Base-by-base conservation (phyloP, 2,888 invertebrate species). In the Metellina segmentata region DNA sequence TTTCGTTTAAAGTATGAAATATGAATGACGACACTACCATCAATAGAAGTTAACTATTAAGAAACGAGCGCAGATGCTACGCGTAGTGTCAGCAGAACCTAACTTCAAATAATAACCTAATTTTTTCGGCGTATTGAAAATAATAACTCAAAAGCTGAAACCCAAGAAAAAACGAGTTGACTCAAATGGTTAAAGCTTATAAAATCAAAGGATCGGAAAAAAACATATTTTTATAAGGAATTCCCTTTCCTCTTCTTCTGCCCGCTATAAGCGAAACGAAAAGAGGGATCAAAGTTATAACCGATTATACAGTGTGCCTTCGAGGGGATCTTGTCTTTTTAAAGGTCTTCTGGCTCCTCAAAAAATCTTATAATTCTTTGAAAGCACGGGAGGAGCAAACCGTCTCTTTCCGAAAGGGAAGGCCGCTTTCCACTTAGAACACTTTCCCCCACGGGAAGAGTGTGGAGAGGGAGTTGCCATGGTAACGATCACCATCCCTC, bases 401-500 rank as follows among this genome's bases (percentile, higher is more conserved):
- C 89, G 77, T 81, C 69, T 61, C n/a, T 74, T 74, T 61, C 51
- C 79, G 16, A 75, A 81, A 74, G 11, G 75, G 52, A 90, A 78
- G 70, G 48, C 78, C 71, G 70, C 85, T 16, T 61, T 72, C 89
- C 89, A 78, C 89, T 90, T 85, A 90, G 88, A 69, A 83, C 89
- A 83, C 89, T 90, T 85, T 90, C 77, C 89, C 82, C 83, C 53
- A 7, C 53, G 75, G 81, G 81, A 53, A 34, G 48, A 49, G 70
- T 48, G 83, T 48, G 78, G 49, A 74, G 34, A 71, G 49, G 70
- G 88, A 19, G 89, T 90, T 78, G 19, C 83, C 85, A 90, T 90
- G 89, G 89, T 52, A 85, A 90, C 89, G 79, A 90, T 90, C 89
- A 78, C 83, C 82, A 89, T 89, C 82, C 89, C 82, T 89, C 88